phyloP scores from a whole-genome alignment of 2,797 vertebrate species.

The Argentina silus region DNA sequence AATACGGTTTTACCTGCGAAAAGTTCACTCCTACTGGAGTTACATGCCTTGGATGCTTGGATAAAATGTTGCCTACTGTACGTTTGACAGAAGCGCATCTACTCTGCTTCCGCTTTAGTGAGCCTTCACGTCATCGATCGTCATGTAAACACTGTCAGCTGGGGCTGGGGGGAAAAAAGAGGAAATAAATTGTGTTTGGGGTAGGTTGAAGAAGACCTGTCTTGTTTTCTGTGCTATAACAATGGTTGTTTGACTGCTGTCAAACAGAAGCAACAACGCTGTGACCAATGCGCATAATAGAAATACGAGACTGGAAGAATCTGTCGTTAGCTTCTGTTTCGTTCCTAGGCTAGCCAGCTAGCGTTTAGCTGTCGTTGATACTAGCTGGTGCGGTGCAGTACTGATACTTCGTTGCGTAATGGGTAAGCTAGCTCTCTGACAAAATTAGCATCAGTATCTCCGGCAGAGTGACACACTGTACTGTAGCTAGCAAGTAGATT shows the following conservation, averaged over 20 bases:
- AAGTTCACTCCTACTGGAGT: neutral
- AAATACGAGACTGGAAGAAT: neutral
- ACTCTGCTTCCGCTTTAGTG: neutral
- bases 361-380: neutral
- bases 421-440: constrained; percentile 19
- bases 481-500: neutral
- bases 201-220: neutral
- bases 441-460: neutral
- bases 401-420: neutral
- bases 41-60: neutral
- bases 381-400: neutral
- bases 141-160: constrained; percentile 22
- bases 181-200: neutral
- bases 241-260: constrained; percentile 19
- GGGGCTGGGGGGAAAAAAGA: neutral
- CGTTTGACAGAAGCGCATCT: neutral
- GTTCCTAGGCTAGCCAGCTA: neutral
- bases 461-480: neutral
- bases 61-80: too few relatives aligned
- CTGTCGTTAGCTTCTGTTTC: neutral
- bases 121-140: constrained; percentile 11
- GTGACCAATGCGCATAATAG: neutral
- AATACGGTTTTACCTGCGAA: neutral
- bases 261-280: constrained; percentile 17
- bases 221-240: neutral